Evolutionary conservation across 2,888 invertebrate species (phyloP), one percentile per base, ranked within the genome.

Genomic region (Ashinkailepas kermadecensis): DNA sequence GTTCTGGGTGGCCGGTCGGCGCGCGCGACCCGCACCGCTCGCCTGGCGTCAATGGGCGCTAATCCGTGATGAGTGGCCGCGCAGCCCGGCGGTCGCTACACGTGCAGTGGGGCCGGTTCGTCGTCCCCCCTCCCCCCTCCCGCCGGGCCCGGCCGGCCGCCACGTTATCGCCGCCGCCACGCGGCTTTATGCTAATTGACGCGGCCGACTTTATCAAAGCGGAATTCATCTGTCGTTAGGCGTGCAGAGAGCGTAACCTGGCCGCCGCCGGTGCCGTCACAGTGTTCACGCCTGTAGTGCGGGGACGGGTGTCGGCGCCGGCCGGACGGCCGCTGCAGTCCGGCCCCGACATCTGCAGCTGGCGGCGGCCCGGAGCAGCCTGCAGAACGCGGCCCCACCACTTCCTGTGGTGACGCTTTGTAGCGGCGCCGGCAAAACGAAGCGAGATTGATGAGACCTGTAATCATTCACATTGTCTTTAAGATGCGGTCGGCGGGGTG

Each of bases 121-220:
- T 8, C 74, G 56, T 18, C 56, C 4, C 74, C 54, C n/a, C n/a
- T n/a, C n/a, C n/a, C n/a, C n/a, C n/a, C n/a, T n/a, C n/a, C 74
- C 54, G 74, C 74, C 6, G 70, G 4, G 15, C 54, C 18, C 74
- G 10, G 56, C 74, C 9, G 54, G 70, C 21, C 54, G 54, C 18
- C 56, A 9, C 56, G 12, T 74, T 54, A 74, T 54, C 74, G 23
- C 54, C 56, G 74, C 54, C 39, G 11, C 74, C 74, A 54, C 54
- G 74, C 74, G 54, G 74, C 74, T 74, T 74, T 74, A 74, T 74
- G 74, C 74, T 74, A 74, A 74, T 74, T 74, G 74, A 56, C 54
- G 21, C 74, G 74, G 15, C 74, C 74, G 74, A 74, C 74, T 74
- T 74, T 74, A 74, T 74, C 56, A 56, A 56, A 21, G 74, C 54